A percentile compares a stretch with the other conserved stretches of the same genome.
Evolutionary conservation across 2,888 invertebrate species (phyloP).

Genomic region (Apotomis turbidana): DNA sequence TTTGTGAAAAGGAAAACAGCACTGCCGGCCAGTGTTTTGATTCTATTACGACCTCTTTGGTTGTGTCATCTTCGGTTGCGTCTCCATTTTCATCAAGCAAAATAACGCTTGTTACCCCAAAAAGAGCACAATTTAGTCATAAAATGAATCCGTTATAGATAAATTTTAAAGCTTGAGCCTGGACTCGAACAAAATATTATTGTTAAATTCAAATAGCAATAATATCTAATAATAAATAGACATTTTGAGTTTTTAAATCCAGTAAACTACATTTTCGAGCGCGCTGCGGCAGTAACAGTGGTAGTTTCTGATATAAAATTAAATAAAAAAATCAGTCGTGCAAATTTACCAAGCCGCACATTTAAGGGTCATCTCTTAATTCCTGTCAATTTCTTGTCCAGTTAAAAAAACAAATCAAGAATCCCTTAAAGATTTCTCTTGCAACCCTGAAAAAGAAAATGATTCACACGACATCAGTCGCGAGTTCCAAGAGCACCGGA

Average conservation of each 20-base stretch:
- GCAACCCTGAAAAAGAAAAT: slow-evolving; percentile 40
- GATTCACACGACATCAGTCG: slow-evolving; percentile 37
- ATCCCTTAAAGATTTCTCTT: not conserved
- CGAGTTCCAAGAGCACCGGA: slow-evolving; percentile 54
- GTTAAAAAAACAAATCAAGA: not conserved
- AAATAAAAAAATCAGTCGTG: too few relatives aligned
- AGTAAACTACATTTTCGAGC: too few relatives aligned
- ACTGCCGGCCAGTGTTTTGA: slow-evolving; percentile 7
- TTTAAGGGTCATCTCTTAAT: not conserved
- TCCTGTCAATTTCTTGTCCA: not conserved
- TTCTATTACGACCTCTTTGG: slow-evolving; percentile 3
- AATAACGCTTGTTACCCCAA: not conserved
- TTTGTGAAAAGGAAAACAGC: slow-evolving; percentile 5
- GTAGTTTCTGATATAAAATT: too few relatives aligned
- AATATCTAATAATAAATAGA: too few relatives aligned
- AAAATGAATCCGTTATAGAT: too few relatives aligned
- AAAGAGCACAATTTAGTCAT: too few relatives aligned
- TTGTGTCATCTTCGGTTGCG: not conserved
- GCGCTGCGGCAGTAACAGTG: too few relatives aligned
- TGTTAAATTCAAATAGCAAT: too few relatives aligned
- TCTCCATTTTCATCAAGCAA: not conserved
- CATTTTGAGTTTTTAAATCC: too few relatives aligned
- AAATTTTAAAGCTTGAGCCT: too few relatives aligned
- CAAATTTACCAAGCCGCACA: too few relatives aligned
- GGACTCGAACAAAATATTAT: too few relatives aligned